Base-by-base conservation (phyloP, 2,113 vertebrate species). In the Notechis scutatus region DNA sequence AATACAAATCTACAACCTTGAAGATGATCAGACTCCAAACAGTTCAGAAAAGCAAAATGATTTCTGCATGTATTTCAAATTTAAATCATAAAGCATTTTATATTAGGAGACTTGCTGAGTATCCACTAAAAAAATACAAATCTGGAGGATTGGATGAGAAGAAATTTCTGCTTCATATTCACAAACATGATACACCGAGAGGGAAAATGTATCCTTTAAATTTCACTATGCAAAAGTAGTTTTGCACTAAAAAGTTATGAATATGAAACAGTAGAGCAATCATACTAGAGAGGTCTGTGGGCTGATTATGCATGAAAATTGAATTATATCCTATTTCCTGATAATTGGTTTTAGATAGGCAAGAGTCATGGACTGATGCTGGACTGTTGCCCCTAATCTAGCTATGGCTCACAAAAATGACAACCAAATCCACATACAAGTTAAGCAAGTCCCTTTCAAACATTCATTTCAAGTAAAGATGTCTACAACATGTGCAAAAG, bases 401-500 rank as follows among this genome's bases (percentile, higher is more conserved):
- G 61, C 50, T 92, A 50, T 29, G 95, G 57, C 0, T 0, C 9
- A 34, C 85, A 93, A 29, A 88, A 59, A 93, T 12, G 85, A 91
- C 85, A 92, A 93, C 88, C 91, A 92, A 42, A 87, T 64, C 20
- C 89, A 34, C 39, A 93, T 1, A 4, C 47, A 93, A 92, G 90
- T 47, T 7, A 90, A 94, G 93, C 81, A 26, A 74, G 3, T 1
- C 91, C 45, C 64, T 47, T 93, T 94, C 95, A 92, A 86, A 45
- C 14, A 93, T 94, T 45, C 95, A 56, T 14, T 95, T 87, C 93
- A 94, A 94, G 91, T 91, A 90, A 56, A 95, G 88, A 94, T 90
- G 74, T 94, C 91, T 95, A 90, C 94, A 94, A 94, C 90, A 94
- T 91, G 85, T 93, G 90, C 87, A 86, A 85, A 93, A 93, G 74